These are phyloP conservation scores for Dryobotodes eremita DNA, from an alignment of 2,888 invertebrate species.

Conservation along the genomic window DNA sequence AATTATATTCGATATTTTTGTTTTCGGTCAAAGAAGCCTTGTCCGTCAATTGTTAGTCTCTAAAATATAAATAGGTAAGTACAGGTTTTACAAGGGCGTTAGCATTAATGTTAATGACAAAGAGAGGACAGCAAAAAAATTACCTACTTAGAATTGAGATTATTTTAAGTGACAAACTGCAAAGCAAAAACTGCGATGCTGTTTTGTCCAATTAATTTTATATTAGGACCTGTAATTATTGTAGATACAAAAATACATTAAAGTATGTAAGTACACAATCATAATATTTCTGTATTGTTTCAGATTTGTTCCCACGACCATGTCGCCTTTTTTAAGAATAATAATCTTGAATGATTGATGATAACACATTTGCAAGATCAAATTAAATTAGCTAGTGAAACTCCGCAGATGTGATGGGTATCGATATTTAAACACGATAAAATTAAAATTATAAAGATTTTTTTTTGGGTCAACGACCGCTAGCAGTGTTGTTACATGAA, in stretches of 20 bases:
- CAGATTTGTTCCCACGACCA: constrained; percentile 12
- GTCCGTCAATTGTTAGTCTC: not conserved
- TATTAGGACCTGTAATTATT: not conserved
- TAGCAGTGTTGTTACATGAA: no score
- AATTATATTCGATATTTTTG: not conserved
- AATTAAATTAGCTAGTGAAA: no score
- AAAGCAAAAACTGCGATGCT: not conserved
- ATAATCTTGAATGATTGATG: not conserved
- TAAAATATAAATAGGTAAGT: not conserved
- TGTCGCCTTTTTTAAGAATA: constrained; percentile 6
- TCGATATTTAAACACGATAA: no score
- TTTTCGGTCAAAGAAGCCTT: not conserved
- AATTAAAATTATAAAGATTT: no score
- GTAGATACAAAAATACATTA: constrained; percentile 8
- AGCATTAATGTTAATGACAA: constrained; percentile 7
- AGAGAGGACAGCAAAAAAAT: not conserved
- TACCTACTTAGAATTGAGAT: not conserved
- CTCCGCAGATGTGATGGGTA: no score
- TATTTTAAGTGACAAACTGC: not conserved
- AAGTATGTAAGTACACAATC: not conserved
- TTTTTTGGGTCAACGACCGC: no score
- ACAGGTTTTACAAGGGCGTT: not conserved
- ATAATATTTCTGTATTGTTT: constrained; percentile 18
- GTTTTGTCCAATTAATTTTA: not conserved
- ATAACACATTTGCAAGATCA: not conserved